phyloP scores from a whole-genome alignment of 2,888 invertebrate genomes.

The Melanophora roralis region DNA sequence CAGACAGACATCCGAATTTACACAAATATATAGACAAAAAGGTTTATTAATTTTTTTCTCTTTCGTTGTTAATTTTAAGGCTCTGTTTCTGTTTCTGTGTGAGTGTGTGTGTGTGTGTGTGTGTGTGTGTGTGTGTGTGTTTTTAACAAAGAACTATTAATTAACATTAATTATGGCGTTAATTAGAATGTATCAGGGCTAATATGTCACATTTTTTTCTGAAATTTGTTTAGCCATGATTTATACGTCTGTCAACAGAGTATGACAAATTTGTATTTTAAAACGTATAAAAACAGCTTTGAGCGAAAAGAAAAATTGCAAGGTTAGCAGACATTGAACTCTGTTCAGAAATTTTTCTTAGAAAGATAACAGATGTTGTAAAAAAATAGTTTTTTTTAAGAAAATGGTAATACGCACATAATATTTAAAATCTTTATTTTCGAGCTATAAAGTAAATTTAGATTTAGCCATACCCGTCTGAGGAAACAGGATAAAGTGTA shows the following conservation, averaged over 20 bases:
- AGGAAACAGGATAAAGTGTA: too few relatives aligned
- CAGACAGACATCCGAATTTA: not conserved
- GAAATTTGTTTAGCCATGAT: not conserved
- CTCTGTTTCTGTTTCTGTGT: not conserved
- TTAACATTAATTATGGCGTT: constrained; percentile 51
- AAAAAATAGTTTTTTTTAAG: too few relatives aligned
- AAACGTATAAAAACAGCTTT: not conserved
- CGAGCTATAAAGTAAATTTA: too few relatives aligned
- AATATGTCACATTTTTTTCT: constrained; percentile 38
- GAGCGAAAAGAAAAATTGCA: not conserved
- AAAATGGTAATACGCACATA: too few relatives aligned
- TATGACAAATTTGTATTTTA: not conserved
- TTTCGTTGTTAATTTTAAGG: not conserved
- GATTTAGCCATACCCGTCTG: too few relatives aligned
- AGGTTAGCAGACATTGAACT: constrained; percentile 27
- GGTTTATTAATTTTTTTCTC: constrained; percentile 15
- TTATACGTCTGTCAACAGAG: not conserved
- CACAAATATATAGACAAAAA: too few relatives aligned
- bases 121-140: not conserved
- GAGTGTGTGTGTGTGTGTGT: not conserved
- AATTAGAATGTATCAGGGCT: constrained; percentile 57
- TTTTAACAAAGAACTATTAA: constrained; percentile 54
- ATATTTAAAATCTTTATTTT: too few relatives aligned
- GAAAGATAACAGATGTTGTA: too few relatives aligned
- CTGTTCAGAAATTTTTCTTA: not conserved